Base-by-base conservation (phyloP, 2,113 vertebrate genomes). In the Clupea harengus region DNA sequence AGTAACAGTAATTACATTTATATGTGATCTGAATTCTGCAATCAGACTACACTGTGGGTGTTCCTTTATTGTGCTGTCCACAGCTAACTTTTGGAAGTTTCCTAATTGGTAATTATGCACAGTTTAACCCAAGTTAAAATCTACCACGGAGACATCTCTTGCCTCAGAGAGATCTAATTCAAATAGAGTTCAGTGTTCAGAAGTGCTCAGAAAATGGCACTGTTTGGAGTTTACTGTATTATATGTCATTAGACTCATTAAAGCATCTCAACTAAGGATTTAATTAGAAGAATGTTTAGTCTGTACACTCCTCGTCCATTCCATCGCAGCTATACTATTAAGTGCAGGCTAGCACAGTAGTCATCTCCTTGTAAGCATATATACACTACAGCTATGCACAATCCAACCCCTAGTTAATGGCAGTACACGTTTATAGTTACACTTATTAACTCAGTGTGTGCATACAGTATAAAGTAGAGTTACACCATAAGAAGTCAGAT, bases 1-100 rank as follows among this genome's bases (percentile, higher is more conserved):
- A 52, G 50, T 10, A 7, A 52, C 47, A 49, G 10, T 11, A 52
- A 52, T 15, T 52, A 15, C 10, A 52, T 52, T 20, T 20, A 39
- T 39, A 39, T 39, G 39, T 22, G 3, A 20, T 20, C 18, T 50
- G 88, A 18, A 60, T 91, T 88, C 89, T 91, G 86, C 91, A 91
- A 92, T 39, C 72, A 78, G 9, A 78, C 32, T 44, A 2, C 28
- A 10, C 72, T 4, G 54, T 20, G 6, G 54, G 54, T 1, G 54
- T 22, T 60, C 18, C 18, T 22, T 22, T 60, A 20, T 22, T 60
- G 54, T 22, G 4, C 54, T 18, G 6, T 60, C 54, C 6, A 60
- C 54, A 60, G 22, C 13, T 52, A 15, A 52, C 10, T 15, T 52
- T 15, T 52, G 50, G 10, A 52, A 52, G 50, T 52, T 52, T 11